Evolutionary conservation across 2,113 vertebrate species (phyloP), one percentile per base, ranked within the genome.

Genomic region (Sprattus sprattus): DNA sequence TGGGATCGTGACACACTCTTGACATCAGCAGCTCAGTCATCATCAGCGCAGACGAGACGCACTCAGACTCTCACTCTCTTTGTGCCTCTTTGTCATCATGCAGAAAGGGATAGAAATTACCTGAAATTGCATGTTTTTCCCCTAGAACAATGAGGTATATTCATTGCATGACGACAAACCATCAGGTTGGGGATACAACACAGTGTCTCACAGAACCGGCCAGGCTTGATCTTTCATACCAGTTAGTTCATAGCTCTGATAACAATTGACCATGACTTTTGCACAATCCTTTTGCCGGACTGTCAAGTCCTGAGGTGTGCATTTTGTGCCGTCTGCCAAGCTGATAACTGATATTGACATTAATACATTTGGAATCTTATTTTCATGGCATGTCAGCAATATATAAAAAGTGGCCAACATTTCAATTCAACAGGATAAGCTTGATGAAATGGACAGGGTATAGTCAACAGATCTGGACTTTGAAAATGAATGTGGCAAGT

Each of bases 1-100:
- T 95, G 22, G 52, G 3, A 39, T 28, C 28, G 39, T 39, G 2
- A 39, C 39, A 39, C 25, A 10, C 25, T 9, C 64, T 39, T 22
- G 57, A 78, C 71, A 32, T 15, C 71, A 39, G 5, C 7, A 10
- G 64, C 64, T 6, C n/a, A 71, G n/a, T 71, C 25, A 13, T 71
- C 25, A 13, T 9, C 25, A 28, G 64, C 11, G 25, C 64, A 71
- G 15, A 32, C 10, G 11, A 64, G 6, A 71, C 64, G 2, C 25
- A 32, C n/a, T 13, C 2, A 28, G 64, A 4, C 64, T 71, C n/a
- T 6, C 32, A 71, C 6, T 25, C 6, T 25, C 8, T 71, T 9
- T 32, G 25, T 28, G 28, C 10, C 28, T 71, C 3, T 71, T 25
- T 71, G 64, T 71, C n/a, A 71, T 9, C 64, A 71, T 71, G 25